Conservation (phyloP, 2,113 vertebrate genomes). For the Platysteira castanea region DNA sequence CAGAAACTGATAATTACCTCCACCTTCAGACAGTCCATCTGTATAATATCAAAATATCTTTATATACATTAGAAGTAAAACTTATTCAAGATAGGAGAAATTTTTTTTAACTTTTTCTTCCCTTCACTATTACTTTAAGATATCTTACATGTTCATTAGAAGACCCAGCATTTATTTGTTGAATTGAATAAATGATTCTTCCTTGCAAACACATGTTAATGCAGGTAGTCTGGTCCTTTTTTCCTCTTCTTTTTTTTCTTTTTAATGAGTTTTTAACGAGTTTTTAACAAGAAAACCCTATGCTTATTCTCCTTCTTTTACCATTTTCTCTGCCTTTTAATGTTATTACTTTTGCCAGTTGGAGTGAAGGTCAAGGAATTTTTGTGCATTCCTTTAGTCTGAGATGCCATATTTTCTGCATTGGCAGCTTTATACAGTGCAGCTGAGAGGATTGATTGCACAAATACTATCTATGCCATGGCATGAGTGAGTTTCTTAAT, state of each 20-base stretch:
- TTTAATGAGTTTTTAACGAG: too few relatives aligned
- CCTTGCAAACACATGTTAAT: not conserved
- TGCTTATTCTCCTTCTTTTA: not conserved
- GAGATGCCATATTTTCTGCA: not conserved
- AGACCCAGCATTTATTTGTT: not conserved
- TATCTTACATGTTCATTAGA: not conserved
- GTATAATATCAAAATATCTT: not conserved
- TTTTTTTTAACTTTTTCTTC: not conserved
- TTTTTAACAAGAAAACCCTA: not conserved
- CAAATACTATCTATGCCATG: not conserved
- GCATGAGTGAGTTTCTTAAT: not conserved
- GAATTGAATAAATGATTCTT: not conserved
- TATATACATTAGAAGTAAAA: not conserved
- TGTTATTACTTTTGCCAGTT: not conserved
- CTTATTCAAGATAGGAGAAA: not conserved
- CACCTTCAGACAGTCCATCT: rapidly evolving
- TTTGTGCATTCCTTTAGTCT: not conserved
- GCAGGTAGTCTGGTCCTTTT: rapidly evolving
- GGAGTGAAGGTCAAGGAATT: not conserved
- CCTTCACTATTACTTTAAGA: not conserved
- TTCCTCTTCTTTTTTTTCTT: not conserved
- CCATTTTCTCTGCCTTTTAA: not conserved
- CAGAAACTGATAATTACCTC: not conserved
- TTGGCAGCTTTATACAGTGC: not conserved
- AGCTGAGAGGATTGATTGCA: not conserved